Base-by-base conservation (phyloP, 2,888 invertebrate species). In the Taphrorychus bicolor region DNA sequence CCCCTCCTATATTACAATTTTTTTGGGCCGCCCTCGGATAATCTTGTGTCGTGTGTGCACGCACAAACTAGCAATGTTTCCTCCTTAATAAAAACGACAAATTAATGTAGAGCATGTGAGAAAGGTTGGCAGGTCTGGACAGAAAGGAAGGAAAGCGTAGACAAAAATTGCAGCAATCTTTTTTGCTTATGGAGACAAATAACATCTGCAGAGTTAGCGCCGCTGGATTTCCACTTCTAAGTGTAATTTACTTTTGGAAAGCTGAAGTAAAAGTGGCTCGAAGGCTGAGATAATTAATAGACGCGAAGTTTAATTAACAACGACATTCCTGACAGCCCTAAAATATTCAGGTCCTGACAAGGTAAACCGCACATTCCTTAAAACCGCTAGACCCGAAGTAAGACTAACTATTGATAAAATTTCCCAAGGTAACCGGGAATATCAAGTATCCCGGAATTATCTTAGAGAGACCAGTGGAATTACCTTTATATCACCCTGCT, bases 1-100 rank as follows among this genome's bases (percentile, higher is more conserved):
- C 14, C 45, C 14, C 45, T 45, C 14, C 45, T 2, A 45, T 16
- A 45, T 45, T 18, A 45, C 2, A 45, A 45, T 45, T 45, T 18
- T 45, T 45, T 45, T 45, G 14, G 18, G 14, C 18, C 45, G 9
- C 3, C 32, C 3, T 32, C 32, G 32, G 32, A 32, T 32, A 32
- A 32, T 32, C 32, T 32, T 1, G 32, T 32, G 32, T 32, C 32
- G 32, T 32, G 32, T 32, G 32, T 18, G 18, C 45, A 45, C 45
- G 45, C 45, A 45, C 16, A 45, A 45, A 45, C 14, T 18, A 17
- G 45, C 18, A 45, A n/a, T 45, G 18, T 45, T 45, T 45, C 45
- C 16, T 45, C 45, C 18, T 45, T 45, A 45, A 45, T 45, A 45
- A 45, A 45, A 45, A 45, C 45, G 45, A 45, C 45, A 45, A 45